Base-by-base conservation (phyloP, 2,888 invertebrate genomes). In the Ephialtes manifestator region DNA sequence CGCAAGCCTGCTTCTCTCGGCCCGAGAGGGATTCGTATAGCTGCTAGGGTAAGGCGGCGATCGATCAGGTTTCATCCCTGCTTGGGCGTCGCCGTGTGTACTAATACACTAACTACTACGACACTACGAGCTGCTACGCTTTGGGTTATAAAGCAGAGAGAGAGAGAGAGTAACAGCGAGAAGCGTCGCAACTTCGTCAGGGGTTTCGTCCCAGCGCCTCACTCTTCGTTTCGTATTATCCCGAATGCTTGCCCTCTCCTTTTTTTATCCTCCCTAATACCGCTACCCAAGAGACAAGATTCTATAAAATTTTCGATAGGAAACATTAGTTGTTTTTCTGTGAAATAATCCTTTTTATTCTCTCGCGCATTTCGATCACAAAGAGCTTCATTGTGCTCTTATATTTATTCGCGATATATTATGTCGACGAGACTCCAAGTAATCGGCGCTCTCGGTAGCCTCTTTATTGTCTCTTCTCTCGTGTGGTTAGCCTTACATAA, bases 21-120 rank as follows among this genome's bases (percentile, higher is more conserved):
- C 71, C 48, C 71, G 86, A 74, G 58, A n/a, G 75, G 51, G 60
- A 74, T 74, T 74, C 53, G 70, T 63, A 1, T 24, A 35, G 39
- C 11, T 77, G 83, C 60, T 60, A 77, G 87, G 85, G 81, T 81
- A 83, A 85, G 78, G 75, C 85, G 68, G 70, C 88, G 88, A 89
- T 89, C 88, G 88, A 89, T 89, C 88, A 87, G 84, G 84, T 88
- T 86, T 86, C 88, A 87, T 87, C 87, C 87, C 88, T 88, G 81
- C 84, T 81, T 70, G 83, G 85, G 87, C 85, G 82, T 81, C 75
- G 79, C 68, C 79, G 80, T 67, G 43, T 82, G 55, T 58, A 53
- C 20, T 43, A 70, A 48, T 48, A 31, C 20, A 51, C 53, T 20
- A 43, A 65, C 46, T 35, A 18, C 24, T 24, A 5, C 60, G n/a